Evolutionary conservation across 2,888 invertebrate genomes (phyloP).

Genomic region (Phlogophora meticulosa): DNA sequence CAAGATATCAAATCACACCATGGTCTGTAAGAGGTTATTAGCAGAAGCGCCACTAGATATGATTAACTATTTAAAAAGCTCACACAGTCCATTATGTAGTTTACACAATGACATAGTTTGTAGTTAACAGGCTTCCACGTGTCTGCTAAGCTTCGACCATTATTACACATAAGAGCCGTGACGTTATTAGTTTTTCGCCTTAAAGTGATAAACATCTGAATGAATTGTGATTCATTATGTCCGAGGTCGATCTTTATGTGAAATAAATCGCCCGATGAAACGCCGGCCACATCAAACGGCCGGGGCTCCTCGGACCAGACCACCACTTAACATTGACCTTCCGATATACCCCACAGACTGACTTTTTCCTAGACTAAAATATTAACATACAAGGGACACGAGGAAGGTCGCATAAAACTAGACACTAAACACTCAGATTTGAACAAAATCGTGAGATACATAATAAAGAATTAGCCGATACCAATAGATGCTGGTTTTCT

Average conservation of each 20-base stretch:
- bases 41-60: not conserved
- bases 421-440: slow-evolving; percentile 71
- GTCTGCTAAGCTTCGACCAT: slow-evolving; percentile 44
- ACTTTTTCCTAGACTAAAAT: slow-evolving; percentile 45
- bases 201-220: slow-evolving; percentile 89
- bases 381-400: slow-evolving; percentile 66
- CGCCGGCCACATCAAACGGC: slow-evolving; percentile 85
- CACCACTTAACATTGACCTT: slow-evolving; percentile 71
- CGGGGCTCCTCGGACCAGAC: slow-evolving; percentile 66
- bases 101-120: slow-evolving; percentile 4
- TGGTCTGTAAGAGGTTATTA: too few relatives aligned
- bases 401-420: slow-evolving; percentile 71
- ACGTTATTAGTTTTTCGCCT: slow-evolving; percentile 87
- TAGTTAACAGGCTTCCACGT: slow-evolving; percentile 34
- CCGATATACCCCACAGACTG: slow-evolving; percentile 59
- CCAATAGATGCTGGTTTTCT: slow-evolving; percentile 73
- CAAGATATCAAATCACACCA: too few relatives aligned
- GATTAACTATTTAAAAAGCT: not conserved
- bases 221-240: slow-evolving; percentile 84
- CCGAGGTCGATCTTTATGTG: slow-evolving; percentile 83
- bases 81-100: not conserved
- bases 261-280: slow-evolving; percentile 83
- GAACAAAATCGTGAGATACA: slow-evolving; percentile 77
- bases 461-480: slow-evolving; percentile 81
- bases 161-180: slow-evolving; percentile 71